Evolutionary conservation across 2,797 vertebrate species (phyloP).

Genomic region (Nannoperca australis): DNA sequence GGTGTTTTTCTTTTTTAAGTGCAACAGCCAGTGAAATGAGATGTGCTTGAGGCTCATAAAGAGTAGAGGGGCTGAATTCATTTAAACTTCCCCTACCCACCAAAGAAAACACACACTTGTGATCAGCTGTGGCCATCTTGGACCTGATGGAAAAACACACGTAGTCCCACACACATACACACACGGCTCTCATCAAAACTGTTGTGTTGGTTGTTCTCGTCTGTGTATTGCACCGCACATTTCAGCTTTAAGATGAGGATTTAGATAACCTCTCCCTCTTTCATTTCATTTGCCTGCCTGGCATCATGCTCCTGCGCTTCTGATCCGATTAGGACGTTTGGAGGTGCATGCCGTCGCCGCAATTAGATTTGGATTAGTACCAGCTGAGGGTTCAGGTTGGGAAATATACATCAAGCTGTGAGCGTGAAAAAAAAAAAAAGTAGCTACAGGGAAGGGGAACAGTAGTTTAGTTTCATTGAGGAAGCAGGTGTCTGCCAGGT

Average conservation of each 20-base stretch:
- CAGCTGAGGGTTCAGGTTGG: conserved; percentile 35
- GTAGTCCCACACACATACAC: neutral
- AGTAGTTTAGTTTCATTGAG: neutral
- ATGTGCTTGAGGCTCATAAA: conserved; percentile 70
- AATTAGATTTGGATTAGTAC: conserved; percentile 57
- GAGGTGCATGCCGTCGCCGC: conserved; percentile 27
- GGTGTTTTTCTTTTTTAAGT: conserved; percentile 56
- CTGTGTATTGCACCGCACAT: conserved; percentile 13
- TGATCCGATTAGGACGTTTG: conserved; percentile 60
- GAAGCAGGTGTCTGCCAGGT: neutral
- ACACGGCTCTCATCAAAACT: conserved; percentile 23
- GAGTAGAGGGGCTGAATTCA: conserved; percentile 47
- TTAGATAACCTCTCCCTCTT: conserved; percentile 35
- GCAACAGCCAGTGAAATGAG: conserved; percentile 71
- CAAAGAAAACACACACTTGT: conserved; percentile 1
- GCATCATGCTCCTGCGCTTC: conserved; percentile 42
- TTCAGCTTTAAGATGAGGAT: conserved; percentile 45
- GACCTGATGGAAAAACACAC: neutral
- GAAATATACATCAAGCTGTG: conserved; percentile 30
- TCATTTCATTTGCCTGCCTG: conserved; percentile 36
- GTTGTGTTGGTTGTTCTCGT: conserved; percentile 10
- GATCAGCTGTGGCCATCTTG: conserved; percentile 35
- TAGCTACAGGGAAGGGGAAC: neutral
- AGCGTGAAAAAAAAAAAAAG: neutral
- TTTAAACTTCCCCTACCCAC: conserved; percentile 33